Evolutionary conservation across 2,113 vertebrate species (phyloP), one percentile per base, ranked within the genome.

Genomic region (Salvator merianae): DNA sequence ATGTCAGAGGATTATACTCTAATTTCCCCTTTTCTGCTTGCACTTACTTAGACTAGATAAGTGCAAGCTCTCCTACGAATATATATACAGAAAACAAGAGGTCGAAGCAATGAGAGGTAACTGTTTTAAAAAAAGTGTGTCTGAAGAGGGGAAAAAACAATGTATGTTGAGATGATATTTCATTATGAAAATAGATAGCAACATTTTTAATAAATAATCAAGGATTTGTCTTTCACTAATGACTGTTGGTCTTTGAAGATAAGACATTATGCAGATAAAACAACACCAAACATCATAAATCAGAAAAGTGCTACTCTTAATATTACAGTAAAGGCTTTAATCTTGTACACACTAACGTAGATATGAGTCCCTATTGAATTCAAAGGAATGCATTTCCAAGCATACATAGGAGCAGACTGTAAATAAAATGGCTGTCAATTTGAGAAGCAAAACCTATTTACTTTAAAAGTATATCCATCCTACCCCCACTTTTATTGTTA

Each of bases 1-100:
- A 83, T 59, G 75, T 71, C 75, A 59, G 47, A 81, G 24, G 18
- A 62, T 76, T 71, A 62, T 50, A 71, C 74, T 84, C 12, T 84
- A 84, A 78, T 84, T 84, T 84, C 53, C 34, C 70, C 47, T 24
- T 53, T 66, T 84, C 70, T 12, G 47, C 30, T 36, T 36, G 59
- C 32, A 38, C 30, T 40, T 50, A 43, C 9, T 38, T 82, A 47
- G 16, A 47, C 24, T 38, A 38, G 40, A 6, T 36, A 8, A 10
- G n/a, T 34, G 53, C 3, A 24, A n/a, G 4, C 38, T 59, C 12
- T 40, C 24, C 70, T 43, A 26, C 36, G 71, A 84, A 70, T 69
- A 16, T 28, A 71, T 30, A 83, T 22, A 7, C 38, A 14, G n/a
- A 69, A 22, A 72, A 36, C 68, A 85, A 43, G 55, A 16, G 30